Evolutionary conservation across 1,140 invertebrate genomes (phyloP), one percentile per base, ranked within the genome.

Genomic region (Apocrypta bakeri): DNA sequence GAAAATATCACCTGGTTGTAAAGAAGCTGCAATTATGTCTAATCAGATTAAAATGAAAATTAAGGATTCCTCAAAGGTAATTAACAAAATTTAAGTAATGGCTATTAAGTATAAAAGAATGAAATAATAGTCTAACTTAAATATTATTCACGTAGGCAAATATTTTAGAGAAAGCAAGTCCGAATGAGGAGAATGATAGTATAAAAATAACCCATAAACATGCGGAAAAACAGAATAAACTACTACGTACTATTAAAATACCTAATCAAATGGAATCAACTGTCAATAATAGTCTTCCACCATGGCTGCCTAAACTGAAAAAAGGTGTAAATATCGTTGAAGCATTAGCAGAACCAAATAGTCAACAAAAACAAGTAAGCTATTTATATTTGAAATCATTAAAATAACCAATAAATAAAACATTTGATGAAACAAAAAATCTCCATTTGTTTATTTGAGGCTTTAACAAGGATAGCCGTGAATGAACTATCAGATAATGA

Each of bases 1-100:
- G 25, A 90, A 93, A 87, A 85, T 97, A 25, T 96, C 97, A 88
- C 95, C 96, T 0, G 92, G 94, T 12, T 97, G 97, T 87, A 93
- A 92, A 79, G 93, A 93, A 82, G 93, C 94, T 2, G 92, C 90
- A 85, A 87, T 85, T 56, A 94, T 96, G 87, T 87, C 96, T 33
- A 90, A 92, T 7, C 92, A 92, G 81, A 90, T 96, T 31, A 92
- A 93, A 81, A 89, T 91, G 61, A 90, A 93, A 87, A 90, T 95
- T 86, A 91, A 92, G 2, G 48, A 82, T 78, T 79, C 77, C 9
- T 69, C 8, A 84, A 87, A 91, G 84, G 89, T 88, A 33, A 7
- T 11, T 63, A 61, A 61, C 3, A 31, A 63, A 12, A 56, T n/a
- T 0, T 6, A 6, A 56, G 14, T 3, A 6, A 56, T 56, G 4